These are phyloP conservation scores for Lateolabrax maculatus DNA, from an alignment of 2,797 vertebrate species.

Conservation along the genomic window DNA sequence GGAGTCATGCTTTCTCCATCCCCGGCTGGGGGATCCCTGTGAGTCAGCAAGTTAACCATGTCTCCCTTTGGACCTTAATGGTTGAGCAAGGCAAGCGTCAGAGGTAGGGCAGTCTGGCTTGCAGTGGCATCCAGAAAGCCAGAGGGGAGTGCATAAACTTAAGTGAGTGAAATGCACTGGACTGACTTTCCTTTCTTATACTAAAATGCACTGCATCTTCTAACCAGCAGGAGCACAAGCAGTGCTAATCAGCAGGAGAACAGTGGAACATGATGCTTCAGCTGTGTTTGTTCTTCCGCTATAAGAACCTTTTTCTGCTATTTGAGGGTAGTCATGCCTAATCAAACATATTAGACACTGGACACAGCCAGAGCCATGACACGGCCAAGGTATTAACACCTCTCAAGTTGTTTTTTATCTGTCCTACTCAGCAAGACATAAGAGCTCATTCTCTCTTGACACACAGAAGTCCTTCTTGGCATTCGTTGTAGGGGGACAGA, in stretches of 20 bases:
- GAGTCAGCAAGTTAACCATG: slow-evolving; percentile 37
- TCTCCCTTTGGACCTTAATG: slow-evolving; percentile 11
- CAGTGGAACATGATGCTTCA: not conserved
- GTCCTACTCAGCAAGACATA: not conserved
- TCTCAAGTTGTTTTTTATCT: not conserved
- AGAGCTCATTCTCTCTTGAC: not conserved
- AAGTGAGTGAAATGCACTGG: not conserved
- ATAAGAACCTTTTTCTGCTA: not conserved
- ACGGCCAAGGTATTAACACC: not conserved
- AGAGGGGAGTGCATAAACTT: not conserved
- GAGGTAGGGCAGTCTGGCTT: slow-evolving; percentile 11
- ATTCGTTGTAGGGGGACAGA: not conserved
- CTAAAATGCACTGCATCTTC: not conserved
- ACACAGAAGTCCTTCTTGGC: not conserved
- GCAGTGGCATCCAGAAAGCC: not conserved
- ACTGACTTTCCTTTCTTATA: slow-evolving; percentile 13
- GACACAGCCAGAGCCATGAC: not conserved
- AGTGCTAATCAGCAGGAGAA: not conserved
- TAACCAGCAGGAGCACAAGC: not conserved
- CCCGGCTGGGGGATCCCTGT: not conserved
- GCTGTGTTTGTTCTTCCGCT: not conserved
- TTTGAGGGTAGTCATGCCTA: not conserved
- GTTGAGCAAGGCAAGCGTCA: slow-evolving; percentile 9
- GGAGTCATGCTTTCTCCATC: slow-evolving; percentile 24
- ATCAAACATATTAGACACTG: not conserved